These are phyloP conservation scores for Watsonalla binaria DNA, from an alignment of 2,888 invertebrate genomes.

Conservation along the genomic window DNA sequence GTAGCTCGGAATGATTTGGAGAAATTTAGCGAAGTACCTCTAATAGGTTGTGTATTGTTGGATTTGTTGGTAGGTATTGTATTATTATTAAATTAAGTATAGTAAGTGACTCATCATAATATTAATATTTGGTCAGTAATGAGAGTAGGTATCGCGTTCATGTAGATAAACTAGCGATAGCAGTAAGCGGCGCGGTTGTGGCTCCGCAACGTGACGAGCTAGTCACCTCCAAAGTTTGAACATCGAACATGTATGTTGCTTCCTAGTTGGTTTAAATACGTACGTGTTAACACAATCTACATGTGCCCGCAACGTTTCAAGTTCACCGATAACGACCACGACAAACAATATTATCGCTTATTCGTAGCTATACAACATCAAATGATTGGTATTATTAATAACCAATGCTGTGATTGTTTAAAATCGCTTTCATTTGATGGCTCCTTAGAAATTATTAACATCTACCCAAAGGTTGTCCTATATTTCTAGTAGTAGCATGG, in stretches of 20 bases:
- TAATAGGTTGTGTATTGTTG: too few relatives aligned
- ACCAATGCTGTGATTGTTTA: too few relatives aligned
- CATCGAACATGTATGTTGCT: conserved; percentile 40
- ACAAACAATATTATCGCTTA: conserved; percentile 52
- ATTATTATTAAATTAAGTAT: too few relatives aligned
- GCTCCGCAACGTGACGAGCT: conserved; percentile 37
- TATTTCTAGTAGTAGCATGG: too few relatives aligned
- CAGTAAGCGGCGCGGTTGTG: conserved; percentile 22
- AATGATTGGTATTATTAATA: conserved; percentile 6
- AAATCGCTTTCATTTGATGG: too few relatives aligned
- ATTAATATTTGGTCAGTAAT: conserved; percentile 12
- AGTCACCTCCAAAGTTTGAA: conserved; percentile 33
- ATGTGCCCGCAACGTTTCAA: conserved; percentile 55
- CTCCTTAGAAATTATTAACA: too few relatives aligned
- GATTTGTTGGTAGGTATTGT: too few relatives aligned
- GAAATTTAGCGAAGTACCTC: too few relatives aligned
- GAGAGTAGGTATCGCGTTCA: conserved; percentile 20
- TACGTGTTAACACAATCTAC: conserved; percentile 54
- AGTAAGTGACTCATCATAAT: too few relatives aligned
- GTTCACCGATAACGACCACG: conserved; percentile 60
- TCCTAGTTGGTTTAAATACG: conserved; percentile 54
- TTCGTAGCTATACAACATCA: conserved; percentile 31
- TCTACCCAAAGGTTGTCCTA: too few relatives aligned
- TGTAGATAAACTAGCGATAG: conserved; percentile 15
- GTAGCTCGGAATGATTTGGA: too few relatives aligned